Evolutionary conservation across 2,113 vertebrate genomes (phyloP), one percentile per base, ranked within the genome.

Genomic region (Malurus alboscapulatus): DNA sequence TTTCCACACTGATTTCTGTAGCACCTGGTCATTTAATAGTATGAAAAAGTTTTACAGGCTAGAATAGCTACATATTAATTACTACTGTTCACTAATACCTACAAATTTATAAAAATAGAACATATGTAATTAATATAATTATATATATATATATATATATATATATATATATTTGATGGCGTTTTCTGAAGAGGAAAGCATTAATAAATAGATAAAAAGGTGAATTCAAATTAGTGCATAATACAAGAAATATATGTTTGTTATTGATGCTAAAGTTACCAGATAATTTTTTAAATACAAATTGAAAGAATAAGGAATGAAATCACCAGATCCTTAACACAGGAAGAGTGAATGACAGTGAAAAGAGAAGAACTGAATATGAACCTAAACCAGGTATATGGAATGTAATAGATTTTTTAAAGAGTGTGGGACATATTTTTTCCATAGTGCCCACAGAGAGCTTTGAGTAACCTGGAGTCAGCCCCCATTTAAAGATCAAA

Each of bases 101-200:
- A 55, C n/a, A 92, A 48, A n/a, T 94, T 78, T 84, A 83, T 81
- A 87, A 92, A 84, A 94, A 86, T 63, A 76, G 24, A 95, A 80
- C 42, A 90, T 58, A 65, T 94, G 44, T 79, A 95, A 90, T 90
- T 96, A 48, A 85, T 87, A 44, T 47, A 62, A 87, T 83, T 94
- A 3, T 5, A 18, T 44, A 84, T 87, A 92, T 85, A 4, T 5
- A 18, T 44, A 84, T 87, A 92, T 85, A 34, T 34, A 34, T 34
- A 34, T 34, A 34, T 34, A 4, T 5, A 19, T 44, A 84, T 87
- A 92, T 85, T 50, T 40, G 29, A 77, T 93, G 71, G 36, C 79
- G 90, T 97, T 96, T 96, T 94, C 69, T 95, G 96, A 97, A 97
- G 88, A 95, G 59, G 68, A 96, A 96, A 93, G 75, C 65, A 84